Base-by-base conservation (phyloP, 2,113 vertebrate genomes). In the Suricata suricatta region DNA sequence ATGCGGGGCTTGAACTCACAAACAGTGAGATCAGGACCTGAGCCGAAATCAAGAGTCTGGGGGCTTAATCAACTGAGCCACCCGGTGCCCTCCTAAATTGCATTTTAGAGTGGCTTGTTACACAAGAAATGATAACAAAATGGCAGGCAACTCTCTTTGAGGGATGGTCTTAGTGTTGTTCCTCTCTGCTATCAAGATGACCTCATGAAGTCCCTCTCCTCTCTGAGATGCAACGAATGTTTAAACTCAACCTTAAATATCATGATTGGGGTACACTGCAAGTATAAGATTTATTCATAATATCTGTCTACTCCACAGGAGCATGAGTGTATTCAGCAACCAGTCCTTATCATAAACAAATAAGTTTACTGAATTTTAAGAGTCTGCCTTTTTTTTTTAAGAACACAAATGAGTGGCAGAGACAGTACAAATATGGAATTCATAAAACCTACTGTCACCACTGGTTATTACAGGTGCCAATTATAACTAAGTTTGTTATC, bases 231-330 rank as follows among this genome's bases (percentile, higher is more conserved):
- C 31, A 57, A 89, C 29, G 47, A 38, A 72, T 15, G 15, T 72
- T 90, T 93, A 88, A 44, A 93, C 31, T 54, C 33, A 95, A 93
- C 64, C 63, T 83, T 71, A 79, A 76, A 66, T 16, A 86, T 19
- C 35, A 63, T 29, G 35, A 86, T 0, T 92, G 41, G 38, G 21
- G 44, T n/a, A 3, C 4, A 44, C 10, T 69, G 8, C 52, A 19
- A 87, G 33, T 57, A 3, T 38, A 68, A 97, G 33, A 95, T 60
- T 90, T 60, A 89, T 17, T 72, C 66, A 44, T 31, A 50, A 35
- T 38, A 77, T 69, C 5, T 69, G 60, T 47, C 50, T 90, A 50
- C 4, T 79, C 69, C 31, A 79, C 1, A 83, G 38, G 6, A 88
- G 7, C 5, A 31, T 74, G 47, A 89, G n/a, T 23, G 77, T 33